Percentiles rank a stretch among this genome's conserved stretches.
Evolutionary conservation across 2,113 vertebrate species (phyloP).

Genomic region (Sminthopsis crassicaudata): DNA sequence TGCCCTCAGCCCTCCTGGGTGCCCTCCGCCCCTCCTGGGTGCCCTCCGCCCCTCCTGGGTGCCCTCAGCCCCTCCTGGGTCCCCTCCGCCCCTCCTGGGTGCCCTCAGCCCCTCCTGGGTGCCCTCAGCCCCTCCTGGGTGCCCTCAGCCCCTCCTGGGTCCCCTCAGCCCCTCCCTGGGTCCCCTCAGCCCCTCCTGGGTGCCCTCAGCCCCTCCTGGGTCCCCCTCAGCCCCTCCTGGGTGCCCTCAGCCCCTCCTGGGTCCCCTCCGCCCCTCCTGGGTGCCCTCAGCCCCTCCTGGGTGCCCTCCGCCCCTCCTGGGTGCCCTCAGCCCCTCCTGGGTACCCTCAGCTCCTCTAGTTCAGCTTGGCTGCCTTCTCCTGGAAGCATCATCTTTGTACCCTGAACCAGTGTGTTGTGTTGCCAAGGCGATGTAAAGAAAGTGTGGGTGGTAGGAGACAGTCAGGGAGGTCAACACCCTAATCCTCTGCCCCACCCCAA

Average conservation of each 20-base stretch:
- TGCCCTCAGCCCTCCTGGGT: too few relatives aligned
- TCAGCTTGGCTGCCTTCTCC: neutral
- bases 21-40: too few relatives aligned
- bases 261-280: too few relatives aligned
- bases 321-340: neutral
- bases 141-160: too few relatives aligned
- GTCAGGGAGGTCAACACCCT: constrained; percentile 17
- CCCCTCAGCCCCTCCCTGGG: neutral
- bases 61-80: too few relatives aligned
- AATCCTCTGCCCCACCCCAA: constrained; percentile 2
- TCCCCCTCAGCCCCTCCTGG: too few relatives aligned
- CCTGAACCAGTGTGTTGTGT: neutral
- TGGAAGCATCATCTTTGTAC: neutral
- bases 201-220: neutral
- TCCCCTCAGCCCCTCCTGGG: too few relatives aligned
- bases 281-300: neutral
- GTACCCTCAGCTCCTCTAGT: neutral
- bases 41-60: neutral
- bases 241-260: neutral
- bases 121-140: neutral
- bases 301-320: too few relatives aligned
- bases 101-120: too few relatives aligned
- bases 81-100: neutral
- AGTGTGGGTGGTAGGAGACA: constrained; percentile 47
- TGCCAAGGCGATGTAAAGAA: constrained; percentile 41